Base-by-base conservation (phyloP, 2,888 invertebrate species). In the Carterocephalus palaemon region DNA sequence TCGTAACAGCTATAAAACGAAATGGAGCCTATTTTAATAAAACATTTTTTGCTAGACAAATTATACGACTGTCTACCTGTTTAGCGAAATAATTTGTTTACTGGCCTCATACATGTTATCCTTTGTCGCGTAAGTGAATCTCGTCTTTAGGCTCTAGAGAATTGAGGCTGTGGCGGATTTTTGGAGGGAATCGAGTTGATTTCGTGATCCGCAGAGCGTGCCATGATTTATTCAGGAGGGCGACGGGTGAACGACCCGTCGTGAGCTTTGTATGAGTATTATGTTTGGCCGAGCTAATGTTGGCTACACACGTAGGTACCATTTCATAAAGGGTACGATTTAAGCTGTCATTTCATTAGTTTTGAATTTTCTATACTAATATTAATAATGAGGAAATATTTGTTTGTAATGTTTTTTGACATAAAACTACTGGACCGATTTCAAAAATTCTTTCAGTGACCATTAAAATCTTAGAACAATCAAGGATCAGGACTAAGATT, bases 211-310 rank as follows among this genome's bases (percentile, higher is more conserved):
- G 23, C 7, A 36, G 8, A 43, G 43, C 43, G 43, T 31, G 43
- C 23, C 43, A 43, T 43, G 43, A 43, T 43, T 43, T 43, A 43
- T 43, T 43, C 43, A 43, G 29, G 23, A 43, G 43, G 43, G 36
- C 43, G 43, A 29, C 29, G 43, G 43, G 43, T 43, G 43, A 43
- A 43, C 29, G 43, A 36, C 36, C 43, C 26, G 10, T 6, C 22
- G 10, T 22, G 4, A 36, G 23, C 43, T 36, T 36, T 43, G 42
- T 43, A 19, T 29, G 32, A 22, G 34, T 29, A 43, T n/a, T 17
- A 36, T 43, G 36, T 43, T 36, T 43, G 22, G 16, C 10, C 28
- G 17, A 32, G 43, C 29, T 36, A 36, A 43, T 43, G 43, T 43
- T n/a, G n/a, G n/a, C n/a, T n/a, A n/a, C n/a, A n/a, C n/a, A n/a